Evolutionary conservation across 1,140 invertebrate genomes (phyloP).

Genomic region (Pseudomyrmex concolor): DNA sequence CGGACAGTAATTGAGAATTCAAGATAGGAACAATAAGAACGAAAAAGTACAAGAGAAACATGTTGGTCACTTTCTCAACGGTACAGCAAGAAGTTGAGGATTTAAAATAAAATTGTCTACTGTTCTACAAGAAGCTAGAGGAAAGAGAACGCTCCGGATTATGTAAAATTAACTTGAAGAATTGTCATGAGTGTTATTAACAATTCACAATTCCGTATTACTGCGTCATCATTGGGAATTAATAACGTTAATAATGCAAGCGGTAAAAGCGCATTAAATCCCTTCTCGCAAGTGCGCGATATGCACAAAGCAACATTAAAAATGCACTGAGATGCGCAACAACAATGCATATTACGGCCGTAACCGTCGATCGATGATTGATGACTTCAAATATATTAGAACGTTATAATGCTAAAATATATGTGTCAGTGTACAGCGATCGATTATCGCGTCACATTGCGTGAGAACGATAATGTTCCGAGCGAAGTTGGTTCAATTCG

Average conservation of each 20-base stretch:
- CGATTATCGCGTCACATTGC: constrained; percentile 42
- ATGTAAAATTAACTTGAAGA: neutral
- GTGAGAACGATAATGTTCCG: constrained; percentile 39
- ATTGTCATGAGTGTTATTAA: constrained; percentile 4
- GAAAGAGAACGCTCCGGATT: neutral
- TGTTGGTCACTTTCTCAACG: neutral
- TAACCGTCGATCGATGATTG: constrained; percentile 23
- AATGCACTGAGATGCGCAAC: neutral
- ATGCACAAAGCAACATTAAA: neutral
- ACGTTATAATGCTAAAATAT: constrained; percentile 21
- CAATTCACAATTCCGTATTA: neutral
- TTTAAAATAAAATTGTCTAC: neutral
- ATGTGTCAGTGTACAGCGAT: neutral
- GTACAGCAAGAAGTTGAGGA: neutral
- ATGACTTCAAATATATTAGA: constrained; percentile 42
- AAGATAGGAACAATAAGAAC: neutral
- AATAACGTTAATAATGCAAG: constrained; percentile 19
- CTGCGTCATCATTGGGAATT: neutral
- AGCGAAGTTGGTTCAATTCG: constrained; percentile 53
- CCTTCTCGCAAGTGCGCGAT: neutral
- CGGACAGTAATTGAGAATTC: constrained; percentile 8
- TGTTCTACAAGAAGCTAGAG: neutral
- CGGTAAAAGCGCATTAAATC: neutral
- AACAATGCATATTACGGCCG: constrained; percentile 11
- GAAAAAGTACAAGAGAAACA: neutral